A percentile compares a stretch with the other conserved stretches of the same genome.
Evolutionary conservation across 2,113 vertebrate species (phyloP).

Genomic region (Tyto alba): DNA sequence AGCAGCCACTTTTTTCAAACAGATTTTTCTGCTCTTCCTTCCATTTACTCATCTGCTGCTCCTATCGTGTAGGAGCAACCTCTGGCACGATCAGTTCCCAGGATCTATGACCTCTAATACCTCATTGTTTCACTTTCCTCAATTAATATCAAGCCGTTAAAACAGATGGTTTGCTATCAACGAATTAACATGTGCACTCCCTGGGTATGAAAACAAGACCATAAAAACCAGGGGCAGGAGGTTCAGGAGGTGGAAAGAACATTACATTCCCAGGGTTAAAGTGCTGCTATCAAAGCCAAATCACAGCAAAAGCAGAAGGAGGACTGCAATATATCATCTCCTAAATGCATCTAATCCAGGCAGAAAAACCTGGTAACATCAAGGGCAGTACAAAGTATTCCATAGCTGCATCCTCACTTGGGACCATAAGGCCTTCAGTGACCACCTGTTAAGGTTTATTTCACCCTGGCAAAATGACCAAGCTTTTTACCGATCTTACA

Average conservation of each 20-base stretch:
- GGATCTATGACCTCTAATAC: not conserved
- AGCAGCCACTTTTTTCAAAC: not conserved
- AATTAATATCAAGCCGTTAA: constrained; percentile 16
- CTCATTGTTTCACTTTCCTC: constrained; percentile 23
- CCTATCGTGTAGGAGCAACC: not conserved
- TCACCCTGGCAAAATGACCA: not conserved
- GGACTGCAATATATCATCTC: not conserved
- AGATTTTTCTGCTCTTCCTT: not conserved
- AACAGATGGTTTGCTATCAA: constrained; percentile 36
- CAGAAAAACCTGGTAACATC: not conserved
- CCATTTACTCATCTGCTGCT: not conserved
- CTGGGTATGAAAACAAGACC: constrained; percentile 7
- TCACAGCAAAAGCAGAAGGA: not conserved
- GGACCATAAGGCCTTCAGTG: not conserved
- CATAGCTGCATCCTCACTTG: not conserved
- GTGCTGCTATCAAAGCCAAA: constrained; percentile 20
- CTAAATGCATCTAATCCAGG: not conserved
- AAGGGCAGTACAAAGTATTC: not conserved
- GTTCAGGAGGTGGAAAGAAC: not conserved
- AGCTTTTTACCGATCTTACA: not conserved
- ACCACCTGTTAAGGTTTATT: not conserved
- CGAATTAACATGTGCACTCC: constrained; percentile 12
- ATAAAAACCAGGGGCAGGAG: not conserved
- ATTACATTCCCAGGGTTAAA: constrained; percentile 21
- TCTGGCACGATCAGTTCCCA: not conserved